These are phyloP conservation scores for Altica lythri DNA, from an alignment of 2,888 invertebrate genomes.

Conservation along the genomic window DNA sequence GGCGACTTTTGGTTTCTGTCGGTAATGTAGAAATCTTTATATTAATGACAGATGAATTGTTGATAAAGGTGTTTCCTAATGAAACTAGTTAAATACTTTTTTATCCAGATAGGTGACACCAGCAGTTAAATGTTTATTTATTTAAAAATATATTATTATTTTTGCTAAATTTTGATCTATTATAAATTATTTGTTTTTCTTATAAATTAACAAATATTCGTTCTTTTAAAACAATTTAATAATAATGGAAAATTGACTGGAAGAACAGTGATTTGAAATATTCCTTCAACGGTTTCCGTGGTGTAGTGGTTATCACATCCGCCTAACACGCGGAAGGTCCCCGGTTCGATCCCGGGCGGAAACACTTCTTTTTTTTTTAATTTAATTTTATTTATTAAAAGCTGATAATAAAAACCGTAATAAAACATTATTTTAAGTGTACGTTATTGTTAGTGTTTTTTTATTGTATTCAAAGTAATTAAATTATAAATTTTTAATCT, in stretches of 20 bases:
- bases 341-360: constrained; percentile 89
- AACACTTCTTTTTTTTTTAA: constrained; percentile 60
- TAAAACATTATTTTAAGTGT: too few relatives aligned
- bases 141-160: too few relatives aligned
- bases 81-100: not conserved
- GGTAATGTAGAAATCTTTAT: constrained; percentile 29
- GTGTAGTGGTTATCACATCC: constrained; percentile 92
- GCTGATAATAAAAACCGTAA: too few relatives aligned
- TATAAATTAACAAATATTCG: constrained; percentile 1
- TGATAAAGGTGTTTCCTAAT: constrained; percentile 9
- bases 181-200: too few relatives aligned
- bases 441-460: not conserved
- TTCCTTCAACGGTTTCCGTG: constrained; percentile 75
- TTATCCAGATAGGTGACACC: not conserved
- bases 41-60: constrained; percentile 5
- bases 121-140: not conserved
- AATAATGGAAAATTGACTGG: too few relatives aligned
- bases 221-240: not conserved
- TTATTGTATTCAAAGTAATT: too few relatives aligned
- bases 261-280: too few relatives aligned
- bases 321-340: constrained; percentile 91
- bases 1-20: constrained; percentile 42
- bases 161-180: too few relatives aligned
- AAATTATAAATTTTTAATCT: too few relatives aligned
- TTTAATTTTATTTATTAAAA: not conserved